phyloP scores from a whole-genome alignment of 2,888 invertebrate genomes.

The Panzeria rudis region DNA sequence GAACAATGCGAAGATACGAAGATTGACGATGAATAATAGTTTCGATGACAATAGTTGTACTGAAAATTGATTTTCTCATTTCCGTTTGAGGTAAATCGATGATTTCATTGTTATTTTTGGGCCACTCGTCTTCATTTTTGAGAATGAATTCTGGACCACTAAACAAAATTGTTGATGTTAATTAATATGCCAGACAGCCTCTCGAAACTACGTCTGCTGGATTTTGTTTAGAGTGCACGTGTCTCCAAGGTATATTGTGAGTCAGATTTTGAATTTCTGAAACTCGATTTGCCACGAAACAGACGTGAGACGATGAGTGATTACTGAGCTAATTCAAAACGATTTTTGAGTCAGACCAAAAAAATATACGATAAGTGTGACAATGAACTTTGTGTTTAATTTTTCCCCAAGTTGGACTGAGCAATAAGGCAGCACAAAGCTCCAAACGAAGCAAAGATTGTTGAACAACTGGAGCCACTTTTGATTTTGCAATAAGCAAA shows the following conservation, averaged over 20 bases:
- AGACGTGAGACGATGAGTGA: not conserved
- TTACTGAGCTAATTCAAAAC: slow-evolving; percentile 1
- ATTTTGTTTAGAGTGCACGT: slow-evolving; percentile 30
- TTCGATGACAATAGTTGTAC: not conserved
- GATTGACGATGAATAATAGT: not conserved
- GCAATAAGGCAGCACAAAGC: no score
- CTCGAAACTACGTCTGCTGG: slow-evolving; percentile 33
- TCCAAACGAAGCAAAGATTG: no score
- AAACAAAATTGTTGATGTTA: not conserved
- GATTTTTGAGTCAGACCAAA: no score
- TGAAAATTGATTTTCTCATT: not conserved
- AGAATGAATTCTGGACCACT: slow-evolving; percentile 8
- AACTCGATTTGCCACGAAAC: slow-evolving; percentile 21
- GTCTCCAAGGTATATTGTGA: not conserved
- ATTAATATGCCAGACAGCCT: not conserved
- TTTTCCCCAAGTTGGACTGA: no score
- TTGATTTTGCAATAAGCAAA: not conserved
- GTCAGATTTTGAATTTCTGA: slow-evolving; percentile 25
- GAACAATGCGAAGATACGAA: not conserved
- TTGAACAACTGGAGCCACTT: not conserved
- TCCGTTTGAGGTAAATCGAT: not conserved
- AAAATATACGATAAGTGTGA: no score
- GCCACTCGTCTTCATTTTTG: not conserved
- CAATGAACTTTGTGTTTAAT: no score
- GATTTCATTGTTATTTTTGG: not conserved